These are phyloP conservation scores for Vidua chalybeata DNA, from an alignment of 2,113 vertebrate genomes.

Conservation along the genomic window DNA sequence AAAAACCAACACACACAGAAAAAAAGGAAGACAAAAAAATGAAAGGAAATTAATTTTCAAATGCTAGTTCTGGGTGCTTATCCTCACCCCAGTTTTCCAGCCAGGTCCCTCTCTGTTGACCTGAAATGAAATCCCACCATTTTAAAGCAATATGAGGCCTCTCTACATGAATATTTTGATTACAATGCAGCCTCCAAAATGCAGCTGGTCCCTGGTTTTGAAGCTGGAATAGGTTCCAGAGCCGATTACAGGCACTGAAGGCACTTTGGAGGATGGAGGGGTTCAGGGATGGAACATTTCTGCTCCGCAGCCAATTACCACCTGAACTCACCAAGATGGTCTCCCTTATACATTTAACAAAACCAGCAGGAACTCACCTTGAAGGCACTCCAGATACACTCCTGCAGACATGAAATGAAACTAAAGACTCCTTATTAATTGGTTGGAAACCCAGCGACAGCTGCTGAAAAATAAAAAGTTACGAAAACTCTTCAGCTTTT, in stretches of 20 bases:
- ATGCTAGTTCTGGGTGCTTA: fast-evolving
- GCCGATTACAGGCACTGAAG: neutral
- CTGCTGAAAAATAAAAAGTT: conserved; percentile 60
- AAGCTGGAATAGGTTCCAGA: neutral
- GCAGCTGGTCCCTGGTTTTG: neutral
- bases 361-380: conserved; percentile 58
- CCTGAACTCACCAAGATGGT: neutral
- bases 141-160: neutral
- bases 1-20: neutral
- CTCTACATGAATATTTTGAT: neutral
- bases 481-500: conserved; percentile 47
- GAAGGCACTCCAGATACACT: conserved; percentile 44
- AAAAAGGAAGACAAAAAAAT: neutral
- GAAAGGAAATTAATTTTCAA: neutral
- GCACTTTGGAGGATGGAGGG: neutral
- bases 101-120: neutral
- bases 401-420: conserved; percentile 60
- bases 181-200: neutral
- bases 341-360: conserved; percentile 50
- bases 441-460: conserved; percentile 35
- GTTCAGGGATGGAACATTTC: neutral
- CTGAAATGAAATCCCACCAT: neutral
- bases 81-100: neutral
- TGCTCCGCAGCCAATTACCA: conserved; percentile 56
- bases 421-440: conserved; percentile 65